Base-by-base conservation (phyloP, 2,797 vertebrate genomes). In the Tragopan temminckii region DNA sequence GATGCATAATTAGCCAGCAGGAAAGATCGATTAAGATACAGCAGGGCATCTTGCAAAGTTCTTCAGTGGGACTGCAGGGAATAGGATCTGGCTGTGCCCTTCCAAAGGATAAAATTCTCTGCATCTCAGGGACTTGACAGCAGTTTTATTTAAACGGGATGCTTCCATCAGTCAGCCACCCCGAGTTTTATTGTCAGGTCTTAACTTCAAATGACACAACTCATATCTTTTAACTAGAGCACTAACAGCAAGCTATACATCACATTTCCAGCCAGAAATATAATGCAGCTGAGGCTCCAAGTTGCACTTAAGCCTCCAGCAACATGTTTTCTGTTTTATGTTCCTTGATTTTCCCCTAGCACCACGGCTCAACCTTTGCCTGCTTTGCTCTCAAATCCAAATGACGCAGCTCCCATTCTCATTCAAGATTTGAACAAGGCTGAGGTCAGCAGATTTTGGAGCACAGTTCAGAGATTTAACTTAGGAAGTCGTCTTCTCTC, bases 1-100 rank as follows among this genome's bases (percentile, higher is more conserved):
- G 96, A 97, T 97, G 97, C 95, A 97, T 97, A 98, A 97, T 97
- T 97, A 98, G 95, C 95, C 95, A 97, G 97, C 96, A 96, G 97
- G 97, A 97, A 96, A 97, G 96, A 97, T 97, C 94, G 78, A 98
- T 97, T 97, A 97, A 97, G 93, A 96, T 97, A 93, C 97, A 97
- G 96, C 96, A 93, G 94, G 96, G 83, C 84, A 96, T 96, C 97
- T 91, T 85, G 76, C 89, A 94, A 97, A 89, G 94, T 96, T 97
- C 96, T 96, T 94, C 95, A 95, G 90, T 89, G 86, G 85, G 96
- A 89, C 97, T 94, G 74, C 93, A 90, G 86, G 95, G 95, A 96
- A 96, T 79, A 94, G 80, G 88, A 72, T 91, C 97, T 84, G 90
- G 90, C 97, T 96, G 90, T 97, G 97, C 93, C 97, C 95, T 98